phyloP scores from a whole-genome alignment of 2,797 vertebrate species.

The Gymnothorax reevesii region DNA sequence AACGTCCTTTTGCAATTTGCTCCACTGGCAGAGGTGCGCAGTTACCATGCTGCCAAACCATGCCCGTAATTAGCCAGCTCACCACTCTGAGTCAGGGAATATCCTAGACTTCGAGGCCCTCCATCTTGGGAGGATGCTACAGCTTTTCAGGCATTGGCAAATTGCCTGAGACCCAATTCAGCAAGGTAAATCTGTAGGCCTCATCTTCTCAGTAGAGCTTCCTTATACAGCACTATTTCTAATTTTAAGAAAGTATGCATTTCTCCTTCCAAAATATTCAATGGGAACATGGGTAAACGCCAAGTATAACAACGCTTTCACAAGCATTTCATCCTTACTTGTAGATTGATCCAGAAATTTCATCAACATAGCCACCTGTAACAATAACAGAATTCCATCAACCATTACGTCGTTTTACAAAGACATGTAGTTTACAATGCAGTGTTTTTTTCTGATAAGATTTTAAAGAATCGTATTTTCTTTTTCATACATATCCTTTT shows the following conservation, averaged over 20 bases:
- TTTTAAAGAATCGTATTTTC: neutral
- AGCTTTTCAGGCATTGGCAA: neutral
- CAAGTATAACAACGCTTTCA: neutral
- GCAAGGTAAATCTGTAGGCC: neutral
- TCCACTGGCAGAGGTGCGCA: neutral
- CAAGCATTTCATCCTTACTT: constrained; percentile 70
- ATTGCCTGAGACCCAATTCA: no score
- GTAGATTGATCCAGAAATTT: constrained; percentile 80
- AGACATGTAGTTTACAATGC: neutral
- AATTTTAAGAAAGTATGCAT: neutral
- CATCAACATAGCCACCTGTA: constrained; percentile 79
- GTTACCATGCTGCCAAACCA: neutral
- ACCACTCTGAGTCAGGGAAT: neutral
- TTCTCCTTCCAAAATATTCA: neutral
- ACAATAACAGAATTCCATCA: neutral
- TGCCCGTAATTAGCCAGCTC: neutral
- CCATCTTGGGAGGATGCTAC: neutral
- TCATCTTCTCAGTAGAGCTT: neutral
- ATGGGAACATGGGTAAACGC: neutral
- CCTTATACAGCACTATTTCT: neutral
- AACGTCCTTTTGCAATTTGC: neutral
- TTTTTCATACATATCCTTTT: no score
- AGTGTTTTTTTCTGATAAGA: neutral
- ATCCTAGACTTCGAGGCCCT: neutral
- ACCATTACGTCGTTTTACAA: neutral